Conservation (phyloP, 1,140 invertebrate species). For the Chymomyza costata region DNA sequence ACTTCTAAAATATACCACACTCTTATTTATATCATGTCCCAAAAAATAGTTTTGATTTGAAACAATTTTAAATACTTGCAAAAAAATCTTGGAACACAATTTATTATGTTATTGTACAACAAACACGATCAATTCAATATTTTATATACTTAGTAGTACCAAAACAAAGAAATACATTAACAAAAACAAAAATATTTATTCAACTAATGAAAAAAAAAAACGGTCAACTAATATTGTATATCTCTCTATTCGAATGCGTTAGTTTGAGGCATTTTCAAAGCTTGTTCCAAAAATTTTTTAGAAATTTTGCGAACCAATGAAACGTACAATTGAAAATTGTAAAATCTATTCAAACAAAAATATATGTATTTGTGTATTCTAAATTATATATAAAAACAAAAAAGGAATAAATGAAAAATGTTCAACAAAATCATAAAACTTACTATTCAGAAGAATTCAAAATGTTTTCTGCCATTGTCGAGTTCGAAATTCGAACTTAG, state of each 20-base stretch:
- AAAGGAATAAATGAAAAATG: slow-evolving; percentile 9
- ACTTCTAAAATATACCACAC: slow-evolving; percentile 8
- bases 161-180: slow-evolving; percentile 21
- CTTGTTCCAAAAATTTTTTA: slow-evolving; percentile 65
- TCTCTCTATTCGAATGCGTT: slow-evolving; percentile 59
- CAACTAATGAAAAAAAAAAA: slow-evolving; percentile 31
- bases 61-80: no score
- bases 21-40: slow-evolving; percentile 23
- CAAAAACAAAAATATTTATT: slow-evolving; percentile 35
- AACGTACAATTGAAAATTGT: slow-evolving; percentile 41
- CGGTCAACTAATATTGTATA: slow-evolving; percentile 58
- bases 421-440: slow-evolving; percentile 1
- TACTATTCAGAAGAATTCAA: no score
- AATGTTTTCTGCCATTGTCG: no score
- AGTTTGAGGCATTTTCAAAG: slow-evolving; percentile 72
- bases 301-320: slow-evolving; percentile 64
- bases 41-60: no score
- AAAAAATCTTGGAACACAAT: no score
- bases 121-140: no score
- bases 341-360: slow-evolving; percentile 46
- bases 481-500: no score
- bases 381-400: no score
- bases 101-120: no score
- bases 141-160: background rate
- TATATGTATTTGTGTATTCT: slow-evolving; percentile 58